phyloP scores from a whole-genome alignment of 2,888 invertebrate species.

The Diachrysia chrysitis region DNA sequence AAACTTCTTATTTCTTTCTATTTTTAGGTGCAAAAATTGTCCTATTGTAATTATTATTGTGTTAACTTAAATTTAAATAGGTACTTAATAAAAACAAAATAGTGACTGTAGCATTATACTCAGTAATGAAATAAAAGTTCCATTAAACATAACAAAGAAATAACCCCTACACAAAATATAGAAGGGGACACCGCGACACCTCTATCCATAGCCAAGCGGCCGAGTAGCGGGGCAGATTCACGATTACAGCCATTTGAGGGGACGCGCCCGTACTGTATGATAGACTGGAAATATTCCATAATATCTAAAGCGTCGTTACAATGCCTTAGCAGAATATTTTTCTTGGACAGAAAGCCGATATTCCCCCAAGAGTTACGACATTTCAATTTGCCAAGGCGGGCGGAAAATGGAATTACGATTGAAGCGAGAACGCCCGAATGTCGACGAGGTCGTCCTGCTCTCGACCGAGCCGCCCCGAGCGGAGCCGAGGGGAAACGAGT shows the following conservation, averaged over 20 bases:
- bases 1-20: background rate
- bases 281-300: slow-evolving; percentile 87
- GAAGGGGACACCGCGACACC: slow-evolving; percentile 66
- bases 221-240: slow-evolving; percentile 80
- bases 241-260: slow-evolving; percentile 81
- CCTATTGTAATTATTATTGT: background rate
- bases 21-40: background rate
- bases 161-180: slow-evolving; percentile 62
- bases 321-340: slow-evolving; percentile 88
- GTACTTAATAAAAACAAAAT: slow-evolving; percentile 9
- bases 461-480: slow-evolving; percentile 73
- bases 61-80: background rate
- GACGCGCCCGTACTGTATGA: slow-evolving; percentile 81
- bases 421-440: slow-evolving; percentile 84
- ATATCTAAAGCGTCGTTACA: slow-evolving; percentile 86
- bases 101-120: slow-evolving; percentile 23
- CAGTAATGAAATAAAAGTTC: slow-evolving; percentile 53
- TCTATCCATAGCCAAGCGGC: slow-evolving; percentile 65
- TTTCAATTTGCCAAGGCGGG: slow-evolving; percentile 90
- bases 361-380: slow-evolving; percentile 90
- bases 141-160: slow-evolving; percentile 60
- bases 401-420: slow-evolving; percentile 90
- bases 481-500: slow-evolving; percentile 74
- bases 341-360: slow-evolving; percentile 89
- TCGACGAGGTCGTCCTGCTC: slow-evolving; percentile 73